phyloP scores from a whole-genome alignment of 2,888 invertebrate species.

The Apamea sordens region DNA sequence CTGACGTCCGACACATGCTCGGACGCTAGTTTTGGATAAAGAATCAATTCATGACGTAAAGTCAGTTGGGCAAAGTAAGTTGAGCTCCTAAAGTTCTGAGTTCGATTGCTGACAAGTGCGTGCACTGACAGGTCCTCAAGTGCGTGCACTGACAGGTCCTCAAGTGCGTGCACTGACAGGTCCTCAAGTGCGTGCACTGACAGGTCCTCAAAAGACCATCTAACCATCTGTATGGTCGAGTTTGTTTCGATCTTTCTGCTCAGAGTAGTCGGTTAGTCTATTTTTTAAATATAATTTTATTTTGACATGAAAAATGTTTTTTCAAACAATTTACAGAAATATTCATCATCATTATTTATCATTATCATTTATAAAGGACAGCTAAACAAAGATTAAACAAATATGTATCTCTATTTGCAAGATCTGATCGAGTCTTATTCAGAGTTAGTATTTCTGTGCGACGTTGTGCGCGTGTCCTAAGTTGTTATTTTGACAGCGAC shows the following conservation, averaged over 20 bases:
- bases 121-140: no score
- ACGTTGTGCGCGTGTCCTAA: background rate
- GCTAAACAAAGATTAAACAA: background rate
- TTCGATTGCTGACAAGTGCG: background rate
- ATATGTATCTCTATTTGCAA: background rate
- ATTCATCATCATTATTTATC: background rate
- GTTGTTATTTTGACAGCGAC: constrained; percentile 60
- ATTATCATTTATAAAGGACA: background rate
- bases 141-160: no score
- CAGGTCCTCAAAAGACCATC: background rate
- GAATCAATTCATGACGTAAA: background rate
- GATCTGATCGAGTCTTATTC: background rate
- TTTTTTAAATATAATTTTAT: background rate
- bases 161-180: no score
- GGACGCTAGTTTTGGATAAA: background rate
- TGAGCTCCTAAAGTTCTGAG: background rate
- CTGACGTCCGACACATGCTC: no score
- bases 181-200: background rate
- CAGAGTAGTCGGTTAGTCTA: background rate
- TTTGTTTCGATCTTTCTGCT: background rate
- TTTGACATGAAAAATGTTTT: background rate
- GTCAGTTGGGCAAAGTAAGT: background rate
- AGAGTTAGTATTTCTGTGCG: constrained; percentile 15
- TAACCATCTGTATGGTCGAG: background rate
- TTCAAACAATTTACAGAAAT: background rate